phyloP scores from a whole-genome alignment of 2,797 vertebrate genomes.

The Sebastes steindachneri region DNA sequence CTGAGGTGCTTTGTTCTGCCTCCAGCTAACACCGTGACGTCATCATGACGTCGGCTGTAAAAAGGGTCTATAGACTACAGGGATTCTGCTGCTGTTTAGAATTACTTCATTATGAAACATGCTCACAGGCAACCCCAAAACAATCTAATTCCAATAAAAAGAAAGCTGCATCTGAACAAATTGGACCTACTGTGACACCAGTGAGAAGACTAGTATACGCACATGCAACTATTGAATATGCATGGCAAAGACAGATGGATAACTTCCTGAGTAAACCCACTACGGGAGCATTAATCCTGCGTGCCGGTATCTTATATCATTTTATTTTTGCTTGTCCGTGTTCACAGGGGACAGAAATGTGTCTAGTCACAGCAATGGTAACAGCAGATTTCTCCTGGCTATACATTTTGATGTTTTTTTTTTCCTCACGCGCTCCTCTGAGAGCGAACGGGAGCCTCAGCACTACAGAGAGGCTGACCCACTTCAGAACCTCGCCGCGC shows the following conservation, averaged over 20 bases:
- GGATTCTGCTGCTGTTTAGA: constrained; percentile 19
- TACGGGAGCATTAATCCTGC: background rate
- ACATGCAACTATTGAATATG: constrained; percentile 5
- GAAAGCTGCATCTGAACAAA: constrained; percentile 17
- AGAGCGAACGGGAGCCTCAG: constrained; percentile 47
- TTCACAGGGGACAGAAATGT: constrained; percentile 30
- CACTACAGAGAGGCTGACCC: constrained; percentile 65
- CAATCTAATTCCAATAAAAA: background rate
- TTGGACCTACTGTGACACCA: background rate
- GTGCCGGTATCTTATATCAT: background rate
- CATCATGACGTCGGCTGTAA: no score
- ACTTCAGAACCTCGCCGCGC: constrained; percentile 65
- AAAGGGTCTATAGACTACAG: background rate
- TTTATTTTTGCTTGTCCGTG: background rate
- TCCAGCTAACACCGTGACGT: no score
- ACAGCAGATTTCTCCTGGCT: constrained; percentile 42
- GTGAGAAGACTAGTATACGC: background rate
- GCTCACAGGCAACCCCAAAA: background rate
- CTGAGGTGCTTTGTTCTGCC: no score
- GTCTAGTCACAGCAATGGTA: constrained; percentile 12
- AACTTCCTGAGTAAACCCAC: constrained; percentile 21
- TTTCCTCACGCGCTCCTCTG: constrained; percentile 27
- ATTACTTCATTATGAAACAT: constrained; percentile 35
- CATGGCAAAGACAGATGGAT: constrained; percentile 14
- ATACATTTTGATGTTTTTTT: background rate